A percentile compares a stretch with the other conserved stretches of the same genome.
Conservation (phyloP, 1,140 invertebrate genomes). For the Geopemphigus sp. region DNA sequence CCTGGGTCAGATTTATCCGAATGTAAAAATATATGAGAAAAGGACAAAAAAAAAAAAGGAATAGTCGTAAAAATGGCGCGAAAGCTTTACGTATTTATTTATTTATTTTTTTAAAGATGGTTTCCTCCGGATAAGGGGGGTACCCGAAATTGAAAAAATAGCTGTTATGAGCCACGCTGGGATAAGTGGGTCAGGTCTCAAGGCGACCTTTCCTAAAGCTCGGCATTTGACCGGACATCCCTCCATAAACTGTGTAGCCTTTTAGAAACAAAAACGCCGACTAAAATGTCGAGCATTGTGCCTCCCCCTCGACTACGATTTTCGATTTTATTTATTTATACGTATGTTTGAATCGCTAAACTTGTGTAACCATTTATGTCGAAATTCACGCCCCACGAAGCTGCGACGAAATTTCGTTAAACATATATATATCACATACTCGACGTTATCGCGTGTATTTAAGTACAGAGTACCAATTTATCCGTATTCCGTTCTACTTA, state of each 20-base stretch:
- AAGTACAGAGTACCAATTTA: too few species aligned
- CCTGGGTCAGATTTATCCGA: constrained; percentile 45
- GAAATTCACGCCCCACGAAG: too few species aligned
- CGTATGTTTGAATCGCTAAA: background rate
- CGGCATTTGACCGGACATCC: constrained; percentile 48
- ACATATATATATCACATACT: too few species aligned
- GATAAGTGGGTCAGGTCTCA: constrained; percentile 45
- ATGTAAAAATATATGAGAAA: constrained; percentile 47
- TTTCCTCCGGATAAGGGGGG: constrained; percentile 28
- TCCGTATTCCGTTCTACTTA: too few species aligned
- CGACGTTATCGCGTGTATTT: too few species aligned
- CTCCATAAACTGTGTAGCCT: constrained; percentile 32
- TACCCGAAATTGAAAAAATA: constrained; percentile 42
- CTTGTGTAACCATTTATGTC: background rate
- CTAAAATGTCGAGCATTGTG: constrained; percentile 43
- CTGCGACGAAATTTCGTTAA: too few species aligned
- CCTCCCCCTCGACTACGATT: constrained; percentile 12
- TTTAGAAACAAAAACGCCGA: constrained; percentile 42
- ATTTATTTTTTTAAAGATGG: constrained; percentile 45
- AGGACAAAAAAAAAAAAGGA: constrained; percentile 25
- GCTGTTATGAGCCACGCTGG: constrained; percentile 39
- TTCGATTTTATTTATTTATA: background rate
- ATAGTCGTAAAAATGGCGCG: constrained; percentile 49
- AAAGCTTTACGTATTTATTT: constrained; percentile 48
- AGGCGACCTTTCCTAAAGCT: constrained; percentile 45